Conservation (phyloP, 1,140 invertebrate genomes). For the Nephotettix cincticeps region DNA sequence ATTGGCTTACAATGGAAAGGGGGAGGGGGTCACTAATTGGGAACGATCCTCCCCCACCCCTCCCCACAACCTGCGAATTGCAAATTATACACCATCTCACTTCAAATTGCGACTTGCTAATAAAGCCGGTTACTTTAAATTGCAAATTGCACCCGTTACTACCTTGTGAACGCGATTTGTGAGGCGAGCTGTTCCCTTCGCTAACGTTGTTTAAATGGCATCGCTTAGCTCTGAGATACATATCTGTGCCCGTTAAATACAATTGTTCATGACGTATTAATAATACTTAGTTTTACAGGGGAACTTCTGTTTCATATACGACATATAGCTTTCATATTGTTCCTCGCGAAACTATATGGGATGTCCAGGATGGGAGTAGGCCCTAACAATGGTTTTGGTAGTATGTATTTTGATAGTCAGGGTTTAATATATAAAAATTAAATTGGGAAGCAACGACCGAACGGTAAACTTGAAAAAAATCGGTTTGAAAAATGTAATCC, state of each 20-base stretch:
- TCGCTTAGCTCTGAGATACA: too few species aligned
- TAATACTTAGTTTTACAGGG: neutral
- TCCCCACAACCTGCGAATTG: constrained; percentile 15
- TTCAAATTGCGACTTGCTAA: constrained; percentile 21
- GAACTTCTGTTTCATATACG: too few species aligned
- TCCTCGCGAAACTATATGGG: too few species aligned
- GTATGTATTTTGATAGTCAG: too few species aligned
- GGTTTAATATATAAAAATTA: too few species aligned
- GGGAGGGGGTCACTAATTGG: constrained; percentile 5
- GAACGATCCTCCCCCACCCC: neutral
- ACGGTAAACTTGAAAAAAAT: too few species aligned
- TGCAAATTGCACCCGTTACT: constrained; percentile 13
- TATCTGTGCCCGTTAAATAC: neutral
- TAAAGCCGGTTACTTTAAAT: constrained; percentile 22
- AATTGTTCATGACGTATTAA: neutral
- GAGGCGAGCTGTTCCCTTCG: neutral
- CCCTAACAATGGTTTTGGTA: too few species aligned
- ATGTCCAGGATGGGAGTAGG: too few species aligned
- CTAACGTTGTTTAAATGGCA: too few species aligned
- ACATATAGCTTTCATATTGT: too few species aligned
- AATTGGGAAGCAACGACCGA: too few species aligned
- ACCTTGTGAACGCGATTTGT: constrained; percentile 15
- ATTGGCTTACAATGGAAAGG: constrained; percentile 11
- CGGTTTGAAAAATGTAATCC: too few species aligned
- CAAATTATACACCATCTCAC: constrained; percentile 22